A percentile compares a stretch with the other conserved stretches of the same genome.
These are phyloP conservation scores for Vannuccia rotundouncinata DNA, from an alignment of 2,888 invertebrate species.

Conservation along the genomic window DNA sequence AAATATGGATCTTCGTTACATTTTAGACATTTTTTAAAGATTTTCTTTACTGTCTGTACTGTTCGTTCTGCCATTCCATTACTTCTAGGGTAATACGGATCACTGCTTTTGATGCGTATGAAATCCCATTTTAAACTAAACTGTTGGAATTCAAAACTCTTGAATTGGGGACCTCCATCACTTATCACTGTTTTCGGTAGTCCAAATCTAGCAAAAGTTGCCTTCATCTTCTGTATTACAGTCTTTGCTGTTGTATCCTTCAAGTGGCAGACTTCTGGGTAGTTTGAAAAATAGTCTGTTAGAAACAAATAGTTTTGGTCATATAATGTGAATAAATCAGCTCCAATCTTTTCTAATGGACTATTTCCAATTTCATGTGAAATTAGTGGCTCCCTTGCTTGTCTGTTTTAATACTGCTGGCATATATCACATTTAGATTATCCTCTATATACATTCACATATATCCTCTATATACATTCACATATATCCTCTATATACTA, in stretches of 20 bases:
- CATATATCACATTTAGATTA: background rate
- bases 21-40: background rate
- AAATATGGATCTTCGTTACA: background rate
- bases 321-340: background rate
- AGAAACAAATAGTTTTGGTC: background rate
- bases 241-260: background rate
- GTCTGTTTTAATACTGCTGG: background rate
- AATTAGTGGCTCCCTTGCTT: background rate
- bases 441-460: too few relatives aligned
- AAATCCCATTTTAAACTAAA: background rate
- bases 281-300: background rate
- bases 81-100: background rate
- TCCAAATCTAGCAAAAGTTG: background rate
- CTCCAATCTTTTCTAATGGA: background rate
- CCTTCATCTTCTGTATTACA: background rate
- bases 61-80: background rate
- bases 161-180: background rate
- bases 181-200: background rate
- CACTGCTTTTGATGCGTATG: background rate
- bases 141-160: background rate
- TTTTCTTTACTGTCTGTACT: background rate
- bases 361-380: background rate
- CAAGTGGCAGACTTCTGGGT: background rate
- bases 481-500: too few relatives aligned
- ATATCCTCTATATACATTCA: too few relatives aligned